Base-by-base conservation (phyloP, 2,797 vertebrate species). In the Rhyacichthys aspro region DNA sequence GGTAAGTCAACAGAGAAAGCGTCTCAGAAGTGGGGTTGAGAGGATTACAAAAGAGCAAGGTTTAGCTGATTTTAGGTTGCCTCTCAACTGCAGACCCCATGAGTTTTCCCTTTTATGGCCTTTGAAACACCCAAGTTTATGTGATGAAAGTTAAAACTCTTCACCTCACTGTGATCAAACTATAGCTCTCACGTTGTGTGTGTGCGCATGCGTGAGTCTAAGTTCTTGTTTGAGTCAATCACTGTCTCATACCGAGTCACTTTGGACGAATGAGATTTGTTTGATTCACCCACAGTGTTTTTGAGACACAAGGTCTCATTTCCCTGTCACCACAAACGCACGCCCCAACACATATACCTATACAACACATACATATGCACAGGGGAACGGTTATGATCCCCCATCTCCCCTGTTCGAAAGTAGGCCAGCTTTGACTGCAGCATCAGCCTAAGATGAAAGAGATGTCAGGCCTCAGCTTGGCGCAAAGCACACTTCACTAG, bases 361-460 rank as follows among this genome's bases (percentile, higher is more conserved):
- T 53, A 43, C 56, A 23, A 55, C 63, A 59, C 61, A 73, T 67
- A 73, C 65, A 76, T 50, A 78, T 55, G 37, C 80, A 78, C 75
- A 56, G 74, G 83, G 84, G 76, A 88, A 81, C 74, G 78, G 83
- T 82, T 89, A 78, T 87, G 86, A 87, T 89, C 78, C 72, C 71
- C 66, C 63, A 37, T 81, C 84, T 80, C 79, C 84, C 81, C 84
- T 74, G 74, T 84, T 83, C 87, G 82, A 88, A 91, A 87, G 83
- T 90, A 90, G 88, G 90, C 79, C 90, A 89, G 84, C 88, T 88
- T 90, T 88, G 84, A 87, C 84, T 89, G 84, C 85, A 72, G 78
- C 84, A 81, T 88, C 85, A 85, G 81, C 76, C 81, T 53, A 41
- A 82, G 79, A 90, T 88, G 73, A 89, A 88, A 91, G 87, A 64